phyloP scores from a whole-genome alignment of 2,888 invertebrate genomes.

The Meandrusa payeni region DNA sequence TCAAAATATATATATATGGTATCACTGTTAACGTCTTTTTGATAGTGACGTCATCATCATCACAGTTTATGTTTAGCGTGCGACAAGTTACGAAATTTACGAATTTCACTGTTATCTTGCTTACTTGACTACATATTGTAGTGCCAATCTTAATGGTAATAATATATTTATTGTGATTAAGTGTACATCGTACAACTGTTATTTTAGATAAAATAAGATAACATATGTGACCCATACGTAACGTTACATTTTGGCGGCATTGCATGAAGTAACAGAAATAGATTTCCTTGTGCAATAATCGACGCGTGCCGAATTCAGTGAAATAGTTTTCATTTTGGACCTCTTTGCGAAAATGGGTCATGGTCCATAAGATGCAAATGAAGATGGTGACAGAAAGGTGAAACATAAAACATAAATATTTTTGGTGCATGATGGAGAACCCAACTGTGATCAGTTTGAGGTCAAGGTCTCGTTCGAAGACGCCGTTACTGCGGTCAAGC shows the following conservation, averaged over 20 bases:
- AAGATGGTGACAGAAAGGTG: slow-evolving; percentile 42
- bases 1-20: slow-evolving; percentile 8
- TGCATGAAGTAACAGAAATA: slow-evolving; percentile 72
- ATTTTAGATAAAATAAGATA: slow-evolving; percentile 12
- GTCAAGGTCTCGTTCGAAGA: slow-evolving; percentile 86
- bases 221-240: slow-evolving; percentile 36
- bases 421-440: slow-evolving; percentile 56
- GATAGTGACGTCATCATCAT: slow-evolving; percentile 60
- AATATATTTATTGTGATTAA: slow-evolving; percentile 1
- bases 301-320: slow-evolving; percentile 39
- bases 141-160: slow-evolving; percentile 31
- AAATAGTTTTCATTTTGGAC: slow-evolving; percentile 45
- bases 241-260: slow-evolving; percentile 76
- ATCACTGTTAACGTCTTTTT: slow-evolving; percentile 43
- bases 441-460: slow-evolving; percentile 78
- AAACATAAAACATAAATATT: slow-evolving; percentile 23
- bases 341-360: slow-evolving; percentile 41
- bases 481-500: slow-evolving; percentile 82
- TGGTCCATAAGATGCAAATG: slow-evolving; percentile 32
- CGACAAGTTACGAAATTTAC: slow-evolving; percentile 58
- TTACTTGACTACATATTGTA: slow-evolving; percentile 40
- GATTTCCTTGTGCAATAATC: slow-evolving; percentile 72
- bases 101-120: slow-evolving; percentile 42
- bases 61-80: slow-evolving; percentile 65
- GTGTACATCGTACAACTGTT: slow-evolving; percentile 1